Evolutionary conservation across 2,797 vertebrate genomes (phyloP), one percentile per base, ranked within the genome.

Genomic region (Lateolabrax maculatus): DNA sequence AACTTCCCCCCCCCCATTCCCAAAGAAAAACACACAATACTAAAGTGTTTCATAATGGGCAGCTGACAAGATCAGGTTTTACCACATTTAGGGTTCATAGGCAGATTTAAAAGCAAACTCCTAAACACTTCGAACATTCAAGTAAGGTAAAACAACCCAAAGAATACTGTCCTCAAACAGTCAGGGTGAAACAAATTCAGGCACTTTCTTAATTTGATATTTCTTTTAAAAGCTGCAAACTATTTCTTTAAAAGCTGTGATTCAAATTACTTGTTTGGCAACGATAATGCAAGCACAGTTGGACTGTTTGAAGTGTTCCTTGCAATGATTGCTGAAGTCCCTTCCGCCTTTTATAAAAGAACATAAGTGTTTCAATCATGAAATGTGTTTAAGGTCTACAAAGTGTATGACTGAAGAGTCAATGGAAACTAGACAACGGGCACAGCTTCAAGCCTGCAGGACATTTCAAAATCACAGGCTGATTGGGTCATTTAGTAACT

Each of bases 161-260:
- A 95, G 91, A 95, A 95, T 94, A 96, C 96, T 95, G 96, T 96
- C 95, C 94, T 93, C 89, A 94, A 96, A 97, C 95, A 96, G 96
- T 96, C 95, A 90, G 95, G 96, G 96, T 95, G 95, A 97, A 97
- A 96, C 96, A 90, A 98, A 96, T 96, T 98, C 97, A 99, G 98
- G 98, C 98, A 99, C 98, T 99, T 99, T 97, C 96, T 97, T 95
- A 96, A 95, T 97, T 96, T 84, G 93, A 90, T 90, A 87, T 89
- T 90, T 91, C 61, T 80, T 89, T 89, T 88, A 93, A 94, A 96
- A 97, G 96, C 96, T 95, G 95, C 82, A 80, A 90, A 90, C 75
- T 70, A 91, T 64, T 62, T 84, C 73, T 85, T 87, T 85, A 87
- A 93, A 96, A 97, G 96, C 96, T 95, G 95, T 95, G 95, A 92